Evolutionary conservation across 1,140 invertebrate genomes (phyloP), one percentile per base, ranked within the genome.

Genomic region (Caenorhabditis brenneri): DNA sequence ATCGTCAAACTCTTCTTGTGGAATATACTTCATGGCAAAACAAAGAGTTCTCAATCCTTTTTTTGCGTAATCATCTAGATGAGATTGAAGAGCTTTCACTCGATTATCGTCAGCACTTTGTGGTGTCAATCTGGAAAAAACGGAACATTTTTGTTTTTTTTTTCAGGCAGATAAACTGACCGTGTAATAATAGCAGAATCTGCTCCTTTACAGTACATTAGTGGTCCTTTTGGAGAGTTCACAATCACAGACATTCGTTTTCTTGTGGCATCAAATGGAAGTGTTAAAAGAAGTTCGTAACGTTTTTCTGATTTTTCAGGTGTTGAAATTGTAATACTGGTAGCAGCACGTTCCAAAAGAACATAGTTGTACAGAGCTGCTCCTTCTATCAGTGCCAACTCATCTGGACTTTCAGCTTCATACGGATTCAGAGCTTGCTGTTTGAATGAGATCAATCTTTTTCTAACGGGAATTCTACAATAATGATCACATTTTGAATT

Each of bases 241-340:
- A 98, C 92, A 24, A 98, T 94, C 27, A 99, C 93, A 12, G 96
- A 97, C 97, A 99, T 99, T 88, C 96, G 94, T 91, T 98, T 98
- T 81, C 97, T 93, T 69, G 93, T 94, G 0, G 96, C 95, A 92
- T 99, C 97, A 91, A 99, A 99, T 24, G 95, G 95, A 85, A 99
- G 93, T 7, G 42, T 51, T 55, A 97, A 87, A 93, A 92, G 39
- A 96, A 94, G 87, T 94, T 93, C 9, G 96, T 95, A 74, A 24
- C 87, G 93, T 93, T 60, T 93, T 91, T 0, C 96, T 95, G 15
- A 95, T 96, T 81, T 97, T 93, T 29, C 94, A 94, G 88, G 97
- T 96, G 83, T 96, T 97, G n/a, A 96, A 96, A 5, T 97, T 96
- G 91, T 98, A 95, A 92, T 98, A 99, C 87, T 94, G 92, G 79